Conservation (phyloP, 2,888 invertebrate species). For the Choreutis nemorana region DNA sequence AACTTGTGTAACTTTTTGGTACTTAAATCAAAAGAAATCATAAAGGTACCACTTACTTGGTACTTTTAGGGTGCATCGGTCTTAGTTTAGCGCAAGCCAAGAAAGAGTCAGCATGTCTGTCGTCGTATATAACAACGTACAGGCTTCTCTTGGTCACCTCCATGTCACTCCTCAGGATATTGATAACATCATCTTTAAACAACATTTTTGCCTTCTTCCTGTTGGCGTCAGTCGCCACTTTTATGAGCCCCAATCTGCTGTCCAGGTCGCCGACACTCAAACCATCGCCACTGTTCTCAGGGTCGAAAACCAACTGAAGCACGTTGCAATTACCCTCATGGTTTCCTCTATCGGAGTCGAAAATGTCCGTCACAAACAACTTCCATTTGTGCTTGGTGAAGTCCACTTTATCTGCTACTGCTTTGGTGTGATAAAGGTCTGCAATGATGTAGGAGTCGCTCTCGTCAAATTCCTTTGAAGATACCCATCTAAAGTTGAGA, state of each 20-base stretch:
- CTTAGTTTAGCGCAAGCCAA: conserved; percentile 85
- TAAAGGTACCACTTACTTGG: conserved; percentile 71
- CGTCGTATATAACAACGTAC: conserved; percentile 84
- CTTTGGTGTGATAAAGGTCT: conserved; percentile 76
- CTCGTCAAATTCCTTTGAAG: conserved; percentile 56
- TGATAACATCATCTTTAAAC: conserved; percentile 75
- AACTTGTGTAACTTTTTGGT: no score
- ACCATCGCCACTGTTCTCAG: conserved; percentile 73
- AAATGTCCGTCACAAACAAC: conserved; percentile 87
- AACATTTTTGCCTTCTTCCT: conserved; percentile 63
- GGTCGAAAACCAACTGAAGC: conserved; percentile 85
- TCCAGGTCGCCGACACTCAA: conserved; percentile 84
- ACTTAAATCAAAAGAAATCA: no score
- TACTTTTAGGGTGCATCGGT: conserved; percentile 68
- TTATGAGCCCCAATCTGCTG: conserved; percentile 76
- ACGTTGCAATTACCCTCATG: conserved; percentile 84
- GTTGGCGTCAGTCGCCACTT: conserved; percentile 71
- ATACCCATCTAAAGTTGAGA: conserved; percentile 73
- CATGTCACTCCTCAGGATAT: conserved; percentile 76
- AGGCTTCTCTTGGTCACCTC: conserved; percentile 78
- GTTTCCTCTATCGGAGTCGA: conserved; percentile 74
- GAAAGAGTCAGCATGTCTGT: conserved; percentile 77
- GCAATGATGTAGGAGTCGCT: conserved; percentile 81
- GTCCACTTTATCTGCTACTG: conserved; percentile 45
- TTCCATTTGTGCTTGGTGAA: conserved; percentile 87